A percentile compares a stretch with the other conserved stretches of the same genome.
Conservation (phyloP, 2,113 vertebrate species). For the Rousettus leschenaultii region DNA sequence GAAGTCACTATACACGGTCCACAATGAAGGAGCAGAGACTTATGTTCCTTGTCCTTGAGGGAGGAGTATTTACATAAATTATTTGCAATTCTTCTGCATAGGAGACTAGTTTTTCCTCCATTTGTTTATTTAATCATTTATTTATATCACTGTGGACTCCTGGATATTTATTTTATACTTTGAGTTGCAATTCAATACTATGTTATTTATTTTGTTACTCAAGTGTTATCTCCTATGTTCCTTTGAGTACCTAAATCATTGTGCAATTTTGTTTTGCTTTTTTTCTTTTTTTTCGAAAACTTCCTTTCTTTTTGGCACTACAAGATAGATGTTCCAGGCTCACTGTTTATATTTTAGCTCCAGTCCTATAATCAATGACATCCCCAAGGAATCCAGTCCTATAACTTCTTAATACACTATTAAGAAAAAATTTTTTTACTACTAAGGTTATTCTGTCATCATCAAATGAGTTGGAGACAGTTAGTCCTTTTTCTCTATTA, state of each 20-base stretch:
- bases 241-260: not conserved
- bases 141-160: not conserved
- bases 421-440: not conserved
- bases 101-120: not conserved
- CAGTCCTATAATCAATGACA: not conserved
- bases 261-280: not conserved
- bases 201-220: not conserved
- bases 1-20: not conserved
- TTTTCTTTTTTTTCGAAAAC: not conserved
- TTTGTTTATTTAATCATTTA: constrained; percentile 26
- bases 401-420: not conserved
- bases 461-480: not conserved
- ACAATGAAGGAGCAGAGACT: not conserved
- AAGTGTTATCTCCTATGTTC: not conserved
- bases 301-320: not conserved
- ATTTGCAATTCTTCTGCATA: constrained; percentile 9
- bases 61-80: not conserved
- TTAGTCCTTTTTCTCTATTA: not conserved
- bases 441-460: not conserved
- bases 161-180: constrained; percentile 28
- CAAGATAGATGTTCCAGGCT: not conserved
- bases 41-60: not conserved
- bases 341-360: not conserved
- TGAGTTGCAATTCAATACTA: not conserved
- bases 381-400: not conserved